phyloP scores from a whole-genome alignment of 2,888 invertebrate species.

The Platycheirus rosarum region DNA sequence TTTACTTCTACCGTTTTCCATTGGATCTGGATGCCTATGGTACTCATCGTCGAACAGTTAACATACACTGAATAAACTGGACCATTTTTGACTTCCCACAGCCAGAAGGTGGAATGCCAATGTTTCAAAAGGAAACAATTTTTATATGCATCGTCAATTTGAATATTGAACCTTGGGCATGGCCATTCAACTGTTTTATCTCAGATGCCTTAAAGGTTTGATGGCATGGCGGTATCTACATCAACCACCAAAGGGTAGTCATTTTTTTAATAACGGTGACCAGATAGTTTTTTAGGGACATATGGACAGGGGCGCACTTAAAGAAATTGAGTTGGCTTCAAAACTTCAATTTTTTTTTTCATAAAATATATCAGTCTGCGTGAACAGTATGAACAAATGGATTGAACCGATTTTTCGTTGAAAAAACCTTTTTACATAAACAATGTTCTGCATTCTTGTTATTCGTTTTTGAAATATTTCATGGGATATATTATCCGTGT shows the following conservation, averaged over 20 bases:
- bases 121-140: slow-evolving; percentile 11
- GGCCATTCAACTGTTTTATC: slow-evolving; percentile 25
- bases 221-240: slow-evolving; percentile 21
- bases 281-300: no score
- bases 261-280: slow-evolving; percentile 38
- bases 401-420: no score
- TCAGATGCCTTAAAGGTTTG: not conserved
- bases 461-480: no score
- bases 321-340: no score
- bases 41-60: not conserved
- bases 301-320: no score
- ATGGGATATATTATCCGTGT: no score
- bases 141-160: slow-evolving; percentile 36
- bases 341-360: no score
- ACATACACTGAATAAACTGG: slow-evolving; percentile 1
- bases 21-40: slow-evolving; percentile 1
- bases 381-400: no score
- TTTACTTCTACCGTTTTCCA: slow-evolving; percentile 51
- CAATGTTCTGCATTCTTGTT: no score
- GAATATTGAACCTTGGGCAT: slow-evolving; percentile 46
- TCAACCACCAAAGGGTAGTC: slow-evolving; percentile 17
- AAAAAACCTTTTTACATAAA: no score
- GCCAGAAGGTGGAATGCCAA: not conserved
- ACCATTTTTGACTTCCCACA: slow-evolving; percentile 13
- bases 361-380: no score